Evolutionary conservation across 2,888 invertebrate genomes (phyloP).

Genomic region (Lasioglossum villosulum): DNA sequence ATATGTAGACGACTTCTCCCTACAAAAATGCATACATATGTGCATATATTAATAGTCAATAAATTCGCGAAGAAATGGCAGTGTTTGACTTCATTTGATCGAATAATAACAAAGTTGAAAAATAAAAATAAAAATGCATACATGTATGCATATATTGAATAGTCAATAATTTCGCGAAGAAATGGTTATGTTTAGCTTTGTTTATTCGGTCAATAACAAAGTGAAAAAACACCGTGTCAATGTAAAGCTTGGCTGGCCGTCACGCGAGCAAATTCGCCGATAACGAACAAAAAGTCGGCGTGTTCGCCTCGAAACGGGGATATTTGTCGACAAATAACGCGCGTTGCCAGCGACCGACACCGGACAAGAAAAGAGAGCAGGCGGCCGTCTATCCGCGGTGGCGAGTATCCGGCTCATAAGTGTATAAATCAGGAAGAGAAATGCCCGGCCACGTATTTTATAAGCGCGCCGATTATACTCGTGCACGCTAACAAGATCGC

Average conservation of each 20-base stretch:
- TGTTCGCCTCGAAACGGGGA: constrained; percentile 16
- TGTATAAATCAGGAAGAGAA: constrained; percentile 59
- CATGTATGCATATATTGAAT: too few species aligned
- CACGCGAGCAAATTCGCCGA: not conserved
- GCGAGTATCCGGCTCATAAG: constrained; percentile 46
- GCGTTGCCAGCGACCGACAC: not conserved
- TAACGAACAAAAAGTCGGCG: not conserved
- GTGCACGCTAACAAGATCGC: constrained; percentile 52
- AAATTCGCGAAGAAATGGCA: too few species aligned
- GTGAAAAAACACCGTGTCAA: too few species aligned
- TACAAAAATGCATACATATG: too few species aligned
- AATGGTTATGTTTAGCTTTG: too few species aligned
- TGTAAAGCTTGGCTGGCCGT: not conserved
- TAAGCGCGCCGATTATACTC: constrained; percentile 21
- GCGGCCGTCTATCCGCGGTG: constrained; percentile 27
- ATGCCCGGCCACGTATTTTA: constrained; percentile 44
- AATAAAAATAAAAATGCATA: too few species aligned
- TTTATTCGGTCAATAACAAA: too few species aligned
- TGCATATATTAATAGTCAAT: too few species aligned
- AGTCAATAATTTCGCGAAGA: too few species aligned
- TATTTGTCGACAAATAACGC: constrained; percentile 33
- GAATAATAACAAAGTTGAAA: too few species aligned
- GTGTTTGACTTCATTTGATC: too few species aligned
- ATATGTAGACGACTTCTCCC: too few species aligned
- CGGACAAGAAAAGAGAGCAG: constrained; percentile 11